Evolutionary conservation across 2,888 invertebrate genomes (phyloP).

Genomic region (Eristalis tenax): DNA sequence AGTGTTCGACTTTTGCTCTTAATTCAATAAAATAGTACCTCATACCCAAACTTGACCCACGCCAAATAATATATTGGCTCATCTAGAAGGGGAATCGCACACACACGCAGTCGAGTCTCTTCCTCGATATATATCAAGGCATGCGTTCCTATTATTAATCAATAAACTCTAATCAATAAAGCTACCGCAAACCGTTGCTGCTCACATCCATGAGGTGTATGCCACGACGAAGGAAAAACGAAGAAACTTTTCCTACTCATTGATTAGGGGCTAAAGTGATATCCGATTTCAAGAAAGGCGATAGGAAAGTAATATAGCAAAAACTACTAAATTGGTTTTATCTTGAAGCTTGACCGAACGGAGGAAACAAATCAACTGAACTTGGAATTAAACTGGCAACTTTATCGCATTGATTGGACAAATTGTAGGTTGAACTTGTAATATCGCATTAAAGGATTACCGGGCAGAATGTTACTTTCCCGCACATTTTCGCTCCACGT

Average conservation of each 20-base stretch:
- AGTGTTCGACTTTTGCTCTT: neutral
- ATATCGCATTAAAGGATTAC: too few relatives aligned
- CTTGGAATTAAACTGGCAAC: neutral
- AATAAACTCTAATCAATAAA: slow-evolving; percentile 63
- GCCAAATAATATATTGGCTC: neutral
- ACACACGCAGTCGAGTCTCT: neutral
- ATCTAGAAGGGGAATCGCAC: neutral
- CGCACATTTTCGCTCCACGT: too few relatives aligned
- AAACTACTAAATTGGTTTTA: slow-evolving; percentile 59
- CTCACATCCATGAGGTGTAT: neutral
- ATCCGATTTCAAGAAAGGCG: slow-evolving; percentile 32
- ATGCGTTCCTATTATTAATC: slow-evolving; percentile 52
- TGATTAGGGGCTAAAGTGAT: neutral
- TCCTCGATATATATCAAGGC: slow-evolving; percentile 40
- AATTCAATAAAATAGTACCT: neutral
- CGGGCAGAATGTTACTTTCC: too few relatives aligned
- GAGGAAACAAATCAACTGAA: neutral
- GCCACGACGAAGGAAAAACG: neutral
- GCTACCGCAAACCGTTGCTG: neutral
- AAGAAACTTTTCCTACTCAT: neutral
- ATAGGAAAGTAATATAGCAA: slow-evolving; percentile 57
- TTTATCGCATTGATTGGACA: neutral
- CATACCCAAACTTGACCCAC: neutral
- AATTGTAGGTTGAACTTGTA: neutral
- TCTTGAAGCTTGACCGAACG: neutral